Percentiles rank a stretch among this genome's conserved stretches.
phyloP scores from a whole-genome alignment of 2,888 invertebrate species.

The Watsonalla cultraria region DNA sequence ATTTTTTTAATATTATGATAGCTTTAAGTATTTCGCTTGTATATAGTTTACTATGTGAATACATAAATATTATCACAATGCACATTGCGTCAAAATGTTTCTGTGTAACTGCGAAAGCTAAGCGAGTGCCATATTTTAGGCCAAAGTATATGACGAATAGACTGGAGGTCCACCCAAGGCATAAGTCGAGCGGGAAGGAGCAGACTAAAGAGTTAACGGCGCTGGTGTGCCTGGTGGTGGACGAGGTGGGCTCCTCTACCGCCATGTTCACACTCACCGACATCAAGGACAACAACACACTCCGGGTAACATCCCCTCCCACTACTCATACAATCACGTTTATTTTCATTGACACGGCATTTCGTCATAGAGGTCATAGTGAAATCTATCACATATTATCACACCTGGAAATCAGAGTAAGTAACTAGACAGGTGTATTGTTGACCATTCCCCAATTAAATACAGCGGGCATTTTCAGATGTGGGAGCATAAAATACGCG shows the following conservation, averaged over 20 bases:
- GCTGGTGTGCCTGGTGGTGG: constrained; percentile 44
- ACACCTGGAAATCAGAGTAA: too few relatives aligned
- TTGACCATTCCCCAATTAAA: background rate
- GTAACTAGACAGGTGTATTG: background rate
- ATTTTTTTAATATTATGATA: too few relatives aligned
- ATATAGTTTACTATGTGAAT: background rate
- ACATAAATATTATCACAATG: background rate
- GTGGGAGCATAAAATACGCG: constrained; percentile 86
- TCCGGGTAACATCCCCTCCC: constrained; percentile 38
- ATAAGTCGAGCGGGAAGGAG: constrained; percentile 22
- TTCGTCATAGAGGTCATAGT: too few relatives aligned
- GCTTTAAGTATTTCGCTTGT: too few relatives aligned
- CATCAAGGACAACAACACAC: constrained; percentile 42
- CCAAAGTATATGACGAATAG: constrained; percentile 57
- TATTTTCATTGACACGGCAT: background rate
- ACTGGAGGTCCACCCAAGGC: constrained; percentile 30
- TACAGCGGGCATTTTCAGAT: constrained; percentile 47
- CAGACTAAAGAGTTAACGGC: constrained; percentile 20
- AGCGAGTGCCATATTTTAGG: constrained; percentile 34
- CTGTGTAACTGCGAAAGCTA: background rate
- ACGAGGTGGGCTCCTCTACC: constrained; percentile 49
- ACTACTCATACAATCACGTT: constrained; percentile 1
- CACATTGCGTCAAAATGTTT: background rate
- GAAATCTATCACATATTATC: too few relatives aligned
- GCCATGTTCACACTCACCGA: constrained; percentile 49